Evolutionary conservation across 2,888 invertebrate genomes (phyloP), one percentile per base, ranked within the genome.

Genomic region (Acheta domesticus): DNA sequence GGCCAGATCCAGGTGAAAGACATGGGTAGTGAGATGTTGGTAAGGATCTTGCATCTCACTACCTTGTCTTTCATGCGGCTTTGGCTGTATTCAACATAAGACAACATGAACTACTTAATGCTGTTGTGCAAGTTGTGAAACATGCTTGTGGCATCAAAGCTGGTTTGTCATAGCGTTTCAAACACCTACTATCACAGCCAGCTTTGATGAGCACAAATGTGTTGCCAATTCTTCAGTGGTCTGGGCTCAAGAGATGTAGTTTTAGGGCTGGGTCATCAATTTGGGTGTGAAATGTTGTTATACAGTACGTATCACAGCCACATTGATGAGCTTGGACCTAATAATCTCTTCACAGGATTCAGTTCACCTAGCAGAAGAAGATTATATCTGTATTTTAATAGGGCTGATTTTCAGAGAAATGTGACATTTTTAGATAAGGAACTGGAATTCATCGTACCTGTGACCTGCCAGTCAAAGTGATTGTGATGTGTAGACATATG

Each of bases 11-110:
- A 87, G 89, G 88, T 96, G 96, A 96, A 96, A 97, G 96, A 97
- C 97, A 94, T 94, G 95, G 94, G 96, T 97, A 96, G 96, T 94
- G 97, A 97, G 96, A 96, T 96, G 96, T 89, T 89, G 87, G 88
- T 89, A 87, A 87, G 87, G 87, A 87, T 88, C 86, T 87, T 89
- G 90, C 91, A 91, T 93, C 96, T 97, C 96, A 95, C 96, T 97
- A 96, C 94, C 95, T 95, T 97, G 97, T 97, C 96, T 96, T 97
- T 97, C 96, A 95, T 94, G 94, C 86, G 90, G 93, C 89, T 89
- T 86, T 88, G 84, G 89, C 88, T 86, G 81, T 48, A 62, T 48
- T 78, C 78, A 48, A 78, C 74, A 76, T 76, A 75, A 48, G 76
- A 74, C 80, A 77, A 48, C 80, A 73, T 78, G 20, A 73, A 62